Evolutionary conservation across 2,113 vertebrate species (phyloP).

Genomic region (Scolopax mira): DNA sequence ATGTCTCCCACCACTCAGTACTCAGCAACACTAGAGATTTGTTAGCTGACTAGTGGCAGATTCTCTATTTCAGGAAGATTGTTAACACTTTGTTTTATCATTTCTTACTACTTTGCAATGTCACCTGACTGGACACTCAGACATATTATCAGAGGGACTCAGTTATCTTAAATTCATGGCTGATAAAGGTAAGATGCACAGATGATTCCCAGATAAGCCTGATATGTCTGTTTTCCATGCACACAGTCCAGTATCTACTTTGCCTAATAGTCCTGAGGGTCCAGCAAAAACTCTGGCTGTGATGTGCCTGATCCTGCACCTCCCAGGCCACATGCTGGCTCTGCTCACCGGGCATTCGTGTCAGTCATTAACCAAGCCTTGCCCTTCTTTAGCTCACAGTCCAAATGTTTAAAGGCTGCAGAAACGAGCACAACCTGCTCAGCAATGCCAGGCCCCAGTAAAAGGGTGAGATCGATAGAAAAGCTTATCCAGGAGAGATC

Average conservation of each 20-base stretch:
- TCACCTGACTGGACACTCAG: neutral
- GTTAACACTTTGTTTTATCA: neutral
- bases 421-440: neutral
- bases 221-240: neutral
- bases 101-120: neutral
- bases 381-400: neutral
- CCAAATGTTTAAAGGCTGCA: neutral
- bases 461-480: neutral
- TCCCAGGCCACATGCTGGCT: neutral
- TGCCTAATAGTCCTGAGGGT: neutral
- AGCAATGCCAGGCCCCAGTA: neutral
- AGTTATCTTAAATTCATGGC: neutral
- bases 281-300: neutral
- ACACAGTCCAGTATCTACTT: neutral
- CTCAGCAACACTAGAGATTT: neutral
- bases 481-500: neutral
- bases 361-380: neutral
- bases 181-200: neutral
- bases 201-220: neutral
- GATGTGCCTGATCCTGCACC: neutral
- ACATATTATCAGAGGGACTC: neutral
- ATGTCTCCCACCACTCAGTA: neutral
- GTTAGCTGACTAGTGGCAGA: neutral
- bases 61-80: neutral
- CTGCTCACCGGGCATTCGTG: fast-evolving